phyloP scores from a whole-genome alignment of 2,797 vertebrate genomes.

The Kryptolebias ocellatus region DNA sequence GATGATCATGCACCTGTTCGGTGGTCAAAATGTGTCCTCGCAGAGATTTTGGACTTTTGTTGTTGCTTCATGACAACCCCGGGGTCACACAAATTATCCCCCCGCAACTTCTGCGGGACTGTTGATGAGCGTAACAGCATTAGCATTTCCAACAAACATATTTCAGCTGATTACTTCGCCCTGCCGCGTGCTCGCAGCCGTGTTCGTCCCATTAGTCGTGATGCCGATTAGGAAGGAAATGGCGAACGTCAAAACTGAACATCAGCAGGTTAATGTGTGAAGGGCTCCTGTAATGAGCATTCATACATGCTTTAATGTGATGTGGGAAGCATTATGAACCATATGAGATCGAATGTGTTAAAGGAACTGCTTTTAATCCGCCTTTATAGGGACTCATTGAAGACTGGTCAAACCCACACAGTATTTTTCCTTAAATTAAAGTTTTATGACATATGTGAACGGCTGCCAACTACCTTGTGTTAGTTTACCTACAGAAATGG shows the following conservation, averaged over 20 bases:
- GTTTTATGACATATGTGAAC: too few species aligned
- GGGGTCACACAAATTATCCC: conserved; percentile 45
- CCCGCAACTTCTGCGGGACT: conserved; percentile 1
- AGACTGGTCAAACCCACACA: too few species aligned
- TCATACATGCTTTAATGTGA: neutral
- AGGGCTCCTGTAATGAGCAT: conserved; percentile 25
- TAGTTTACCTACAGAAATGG: too few species aligned
- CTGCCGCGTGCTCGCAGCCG: conserved; percentile 43
- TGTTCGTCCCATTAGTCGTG: conserved; percentile 49
- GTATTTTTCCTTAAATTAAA: too few species aligned
- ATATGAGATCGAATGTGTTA: neutral
- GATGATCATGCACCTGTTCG: conserved; percentile 37
- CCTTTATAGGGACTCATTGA: too few species aligned
- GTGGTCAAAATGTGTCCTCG: conserved; percentile 1
- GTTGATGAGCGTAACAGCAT: conserved; percentile 57
- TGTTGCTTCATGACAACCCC: conserved; percentile 37
- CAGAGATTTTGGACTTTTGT: conserved; percentile 12
- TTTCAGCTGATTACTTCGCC: conserved; percentile 35
- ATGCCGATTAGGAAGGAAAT: conserved; percentile 46
- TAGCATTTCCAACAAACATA: conserved; percentile 61
- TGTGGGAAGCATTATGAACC: neutral
- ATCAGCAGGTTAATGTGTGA: conserved; percentile 28
- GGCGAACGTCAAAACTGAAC: conserved; percentile 35
- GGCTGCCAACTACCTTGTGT: too few species aligned
- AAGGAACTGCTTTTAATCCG: too few species aligned